Conservation (phyloP, 2,797 vertebrate genomes). For the Anniella stebbinsi region DNA sequence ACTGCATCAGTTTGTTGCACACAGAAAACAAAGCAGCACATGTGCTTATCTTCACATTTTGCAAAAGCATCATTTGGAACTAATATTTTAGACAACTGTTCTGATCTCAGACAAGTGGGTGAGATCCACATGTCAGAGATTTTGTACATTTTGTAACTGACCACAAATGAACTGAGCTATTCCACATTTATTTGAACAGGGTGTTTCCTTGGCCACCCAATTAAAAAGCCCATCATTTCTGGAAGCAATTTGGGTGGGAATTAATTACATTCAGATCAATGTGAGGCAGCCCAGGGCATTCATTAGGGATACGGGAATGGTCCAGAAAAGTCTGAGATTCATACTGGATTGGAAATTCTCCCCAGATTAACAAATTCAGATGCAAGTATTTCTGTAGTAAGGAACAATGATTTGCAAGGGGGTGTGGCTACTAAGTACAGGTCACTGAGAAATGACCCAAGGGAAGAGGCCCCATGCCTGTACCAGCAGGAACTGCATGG, state of each 20-base stretch:
- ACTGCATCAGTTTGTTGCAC: not conserved
- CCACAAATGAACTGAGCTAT: not conserved
- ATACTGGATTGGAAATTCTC: not conserved
- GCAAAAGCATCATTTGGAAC: slow-evolving; percentile 43
- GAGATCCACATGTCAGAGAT: not conserved
- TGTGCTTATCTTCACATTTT: slow-evolving; percentile 46
- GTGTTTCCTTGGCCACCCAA: not conserved
- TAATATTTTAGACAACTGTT: slow-evolving; percentile 45
- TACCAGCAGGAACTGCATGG: not conserved
- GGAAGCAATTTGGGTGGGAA: slow-evolving; percentile 4
- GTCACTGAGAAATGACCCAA: not conserved
- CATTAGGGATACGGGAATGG: not conserved
- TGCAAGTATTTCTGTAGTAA: not conserved
- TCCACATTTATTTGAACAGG: not conserved
- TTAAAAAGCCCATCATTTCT: not conserved
- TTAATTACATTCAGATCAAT: not conserved
- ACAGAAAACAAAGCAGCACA: not conserved
- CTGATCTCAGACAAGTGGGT: not conserved
- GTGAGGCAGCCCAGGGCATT: not conserved
- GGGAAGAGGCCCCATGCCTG: not conserved
- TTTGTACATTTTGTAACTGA: not conserved
- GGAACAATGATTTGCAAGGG: not conserved
- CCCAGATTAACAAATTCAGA: not conserved
- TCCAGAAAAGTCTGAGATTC: not conserved
- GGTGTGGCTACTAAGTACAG: not conserved